A percentile compares a stretch with the other conserved stretches of the same genome.
Conservation (phyloP, 2,113 vertebrate species). For the Stercorarius parasiticus region DNA sequence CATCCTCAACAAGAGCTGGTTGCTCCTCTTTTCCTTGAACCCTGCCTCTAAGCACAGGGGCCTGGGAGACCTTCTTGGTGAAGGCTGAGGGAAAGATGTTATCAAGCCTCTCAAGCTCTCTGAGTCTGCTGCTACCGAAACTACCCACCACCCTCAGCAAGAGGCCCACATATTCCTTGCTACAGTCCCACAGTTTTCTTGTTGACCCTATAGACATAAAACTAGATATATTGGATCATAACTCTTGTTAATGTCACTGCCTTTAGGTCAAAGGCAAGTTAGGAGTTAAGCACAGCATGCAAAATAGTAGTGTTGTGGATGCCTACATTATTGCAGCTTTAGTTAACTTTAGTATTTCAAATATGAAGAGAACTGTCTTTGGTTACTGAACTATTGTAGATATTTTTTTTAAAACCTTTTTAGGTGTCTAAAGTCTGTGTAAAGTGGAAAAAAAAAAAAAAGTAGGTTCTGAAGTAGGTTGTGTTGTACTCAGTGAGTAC, state of each 20-base stretch:
- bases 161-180: neutral
- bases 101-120: neutral
- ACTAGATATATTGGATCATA: neutral
- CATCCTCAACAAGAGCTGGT: neutral
- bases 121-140: neutral
- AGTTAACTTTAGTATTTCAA: neutral
- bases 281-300: neutral
- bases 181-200: neutral
- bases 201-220: neutral
- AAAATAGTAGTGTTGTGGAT: neutral
- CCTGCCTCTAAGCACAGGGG: neutral
- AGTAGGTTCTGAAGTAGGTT: neutral
- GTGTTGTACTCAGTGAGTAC: neutral
- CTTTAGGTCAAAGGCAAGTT: neutral
- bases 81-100: neutral
- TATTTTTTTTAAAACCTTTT: neutral
- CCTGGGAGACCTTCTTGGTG: neutral
- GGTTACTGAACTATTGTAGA: neutral
- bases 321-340: neutral
- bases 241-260: neutral
- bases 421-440: neutral
- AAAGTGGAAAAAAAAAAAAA: neutral
- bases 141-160: neutral
- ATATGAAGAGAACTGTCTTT: neutral
- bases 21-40: neutral